A percentile compares a stretch with the other conserved stretches of the same genome.
phyloP scores from a whole-genome alignment of 2,113 vertebrate genomes.

The Lichenostomus cassidix region DNA sequence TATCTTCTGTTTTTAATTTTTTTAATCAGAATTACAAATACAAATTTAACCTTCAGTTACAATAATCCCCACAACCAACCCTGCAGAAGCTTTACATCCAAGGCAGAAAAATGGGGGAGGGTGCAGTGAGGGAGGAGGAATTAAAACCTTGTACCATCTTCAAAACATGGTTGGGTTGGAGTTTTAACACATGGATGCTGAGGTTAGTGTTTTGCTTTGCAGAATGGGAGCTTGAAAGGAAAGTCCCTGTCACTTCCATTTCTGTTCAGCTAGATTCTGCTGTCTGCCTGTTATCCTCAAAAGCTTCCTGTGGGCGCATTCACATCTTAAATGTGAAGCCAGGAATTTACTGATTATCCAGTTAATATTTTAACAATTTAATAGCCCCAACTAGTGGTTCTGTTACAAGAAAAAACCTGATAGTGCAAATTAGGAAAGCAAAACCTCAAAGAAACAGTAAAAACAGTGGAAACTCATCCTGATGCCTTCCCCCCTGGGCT shows the following conservation, averaged over 20 bases:
- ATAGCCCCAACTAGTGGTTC: neutral
- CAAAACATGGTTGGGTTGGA: neutral
- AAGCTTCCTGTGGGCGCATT: neutral
- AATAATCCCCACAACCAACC: neutral
- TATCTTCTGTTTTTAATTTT: neutral
- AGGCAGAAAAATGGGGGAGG: accelerated
- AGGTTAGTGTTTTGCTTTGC: neutral
- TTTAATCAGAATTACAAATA: neutral
- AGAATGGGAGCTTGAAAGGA: neutral
- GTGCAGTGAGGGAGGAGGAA: neutral
- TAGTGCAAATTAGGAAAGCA: neutral
- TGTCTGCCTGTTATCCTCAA: neutral
- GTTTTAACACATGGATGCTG: neutral
- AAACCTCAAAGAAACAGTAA: neutral
- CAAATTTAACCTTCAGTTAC: neutral
- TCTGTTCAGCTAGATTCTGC: neutral
- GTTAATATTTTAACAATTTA: neutral
- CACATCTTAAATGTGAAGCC: neutral
- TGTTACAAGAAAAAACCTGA: neutral
- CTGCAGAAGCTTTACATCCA: neutral
- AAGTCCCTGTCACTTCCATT: neutral
- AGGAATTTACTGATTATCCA: neutral
- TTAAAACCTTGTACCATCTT: neutral
- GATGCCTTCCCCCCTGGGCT: neutral
- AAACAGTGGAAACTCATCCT: neutral